phyloP scores from a whole-genome alignment of 2,888 invertebrate species.

The Platyscelio sp. region DNA sequence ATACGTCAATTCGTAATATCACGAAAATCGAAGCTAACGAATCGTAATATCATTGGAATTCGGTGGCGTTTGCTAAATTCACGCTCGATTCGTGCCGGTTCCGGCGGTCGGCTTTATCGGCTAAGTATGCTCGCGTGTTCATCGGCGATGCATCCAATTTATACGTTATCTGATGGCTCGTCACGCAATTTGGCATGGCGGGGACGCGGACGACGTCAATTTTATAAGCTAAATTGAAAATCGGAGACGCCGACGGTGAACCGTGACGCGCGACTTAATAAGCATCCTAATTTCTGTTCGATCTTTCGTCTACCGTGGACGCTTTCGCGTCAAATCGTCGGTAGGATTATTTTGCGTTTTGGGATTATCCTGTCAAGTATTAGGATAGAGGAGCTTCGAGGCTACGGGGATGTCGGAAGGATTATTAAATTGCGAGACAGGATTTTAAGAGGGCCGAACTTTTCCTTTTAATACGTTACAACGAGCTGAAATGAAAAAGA shows the following conservation, averaged over 20 bases:
- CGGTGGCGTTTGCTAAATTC: constrained; percentile 70
- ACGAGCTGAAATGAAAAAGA: too few relatives aligned
- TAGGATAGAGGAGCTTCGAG: neutral
- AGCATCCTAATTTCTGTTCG: constrained; percentile 61
- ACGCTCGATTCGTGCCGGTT: constrained; percentile 52
- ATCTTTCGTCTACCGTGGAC: constrained; percentile 30
- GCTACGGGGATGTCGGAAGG: neutral
- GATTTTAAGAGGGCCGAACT: too few relatives aligned
- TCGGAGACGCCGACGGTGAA: constrained; percentile 54
- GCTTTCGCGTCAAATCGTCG: constrained; percentile 28
- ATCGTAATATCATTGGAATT: constrained; percentile 78
- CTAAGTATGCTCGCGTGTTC: constrained; percentile 67
- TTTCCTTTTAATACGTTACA: too few relatives aligned
- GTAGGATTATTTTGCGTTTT: constrained; percentile 37
- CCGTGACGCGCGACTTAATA: constrained; percentile 53
- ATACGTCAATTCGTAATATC: constrained; percentile 81
- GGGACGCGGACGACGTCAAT: constrained; percentile 44
- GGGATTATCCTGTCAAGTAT: neutral
- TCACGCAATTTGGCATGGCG: constrained; percentile 56
- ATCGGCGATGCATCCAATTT: constrained; percentile 67
- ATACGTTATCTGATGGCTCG: constrained; percentile 66
- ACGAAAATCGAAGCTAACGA: constrained; percentile 79
- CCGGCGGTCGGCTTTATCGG: constrained; percentile 53
- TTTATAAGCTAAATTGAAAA: constrained; percentile 66
- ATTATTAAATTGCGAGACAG: too few relatives aligned